Percentiles rank a stretch among this genome's conserved stretches.
Evolutionary conservation across 2,888 invertebrate species (phyloP).

Genomic region (Xestia ashworthii): DNA sequence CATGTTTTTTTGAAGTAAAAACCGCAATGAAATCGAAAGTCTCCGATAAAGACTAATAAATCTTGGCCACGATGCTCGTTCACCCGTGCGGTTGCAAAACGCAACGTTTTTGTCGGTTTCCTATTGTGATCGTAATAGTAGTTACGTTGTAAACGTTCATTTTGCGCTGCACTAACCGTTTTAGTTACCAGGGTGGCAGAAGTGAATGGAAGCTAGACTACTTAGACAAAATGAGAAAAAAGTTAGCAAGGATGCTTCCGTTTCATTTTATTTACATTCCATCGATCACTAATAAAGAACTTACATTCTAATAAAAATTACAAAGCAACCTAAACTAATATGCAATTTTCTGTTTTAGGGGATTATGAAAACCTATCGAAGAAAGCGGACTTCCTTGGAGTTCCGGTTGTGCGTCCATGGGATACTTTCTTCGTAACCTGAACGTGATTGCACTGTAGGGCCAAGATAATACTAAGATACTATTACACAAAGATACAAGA

Average conservation of each 20-base stretch:
- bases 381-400: not conserved
- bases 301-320: not conserved
- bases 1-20: not conserved
- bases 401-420: not conserved
- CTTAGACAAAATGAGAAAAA: not conserved
- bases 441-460: not conserved
- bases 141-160: slow-evolving; percentile 47
- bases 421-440: not conserved
- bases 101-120: slow-evolving; percentile 45
- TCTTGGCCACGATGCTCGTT: slow-evolving; percentile 27
- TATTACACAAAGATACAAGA: no score
- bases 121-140: slow-evolving; percentile 50
- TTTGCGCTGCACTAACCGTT: slow-evolving; percentile 32
- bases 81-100: slow-evolving; percentile 58
- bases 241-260: not conserved
- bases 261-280: not conserved
- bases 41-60: slow-evolving; percentile 6
- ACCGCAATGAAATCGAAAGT: slow-evolving; percentile 30
- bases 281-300: no score
- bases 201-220: slow-evolving; percentile 22
- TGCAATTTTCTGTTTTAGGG: not conserved
- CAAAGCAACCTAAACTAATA: not conserved
- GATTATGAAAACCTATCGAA: not conserved
- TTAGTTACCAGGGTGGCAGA: slow-evolving; percentile 40
- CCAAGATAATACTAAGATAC: no score